Evolutionary conservation across 2,797 vertebrate genomes (phyloP).

Genomic region (Poliocrania exsul): DNA sequence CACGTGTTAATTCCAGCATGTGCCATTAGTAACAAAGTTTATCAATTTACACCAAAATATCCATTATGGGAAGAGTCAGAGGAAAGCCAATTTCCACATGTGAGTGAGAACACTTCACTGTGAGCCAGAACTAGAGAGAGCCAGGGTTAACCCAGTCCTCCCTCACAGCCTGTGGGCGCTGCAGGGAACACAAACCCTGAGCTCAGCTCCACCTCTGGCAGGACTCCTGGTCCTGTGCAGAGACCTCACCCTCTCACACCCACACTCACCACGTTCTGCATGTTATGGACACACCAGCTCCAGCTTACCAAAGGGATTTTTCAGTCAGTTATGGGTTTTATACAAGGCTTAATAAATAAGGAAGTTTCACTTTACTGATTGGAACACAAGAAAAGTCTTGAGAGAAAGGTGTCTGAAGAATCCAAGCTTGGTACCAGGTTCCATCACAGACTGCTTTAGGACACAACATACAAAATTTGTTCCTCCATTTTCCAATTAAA

Average conservation of each 20-base stretch:
- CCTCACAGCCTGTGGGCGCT: background rate
- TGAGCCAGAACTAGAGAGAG: background rate
- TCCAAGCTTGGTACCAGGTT: background rate
- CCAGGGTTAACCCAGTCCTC: background rate
- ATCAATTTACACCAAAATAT: background rate
- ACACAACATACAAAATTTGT: background rate
- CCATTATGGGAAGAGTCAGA: background rate
- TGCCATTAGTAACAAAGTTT: accelerated
- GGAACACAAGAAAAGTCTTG: background rate
- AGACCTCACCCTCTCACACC: background rate
- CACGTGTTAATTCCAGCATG: background rate
- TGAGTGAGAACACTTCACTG: background rate
- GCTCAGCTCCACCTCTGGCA: background rate
- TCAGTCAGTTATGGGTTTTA: background rate
- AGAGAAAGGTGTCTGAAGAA: background rate
- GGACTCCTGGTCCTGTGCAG: background rate
- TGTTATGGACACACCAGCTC: background rate
- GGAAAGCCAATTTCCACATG: background rate
- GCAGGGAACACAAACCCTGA: background rate
- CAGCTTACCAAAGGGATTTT: background rate
- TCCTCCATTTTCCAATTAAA: background rate
- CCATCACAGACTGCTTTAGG: background rate
- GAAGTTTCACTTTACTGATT: background rate
- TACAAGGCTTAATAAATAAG: background rate
- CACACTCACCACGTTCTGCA: background rate